Evolutionary conservation across 2,113 vertebrate species (phyloP).

Genomic region (Halcyon senegalensis): DNA sequence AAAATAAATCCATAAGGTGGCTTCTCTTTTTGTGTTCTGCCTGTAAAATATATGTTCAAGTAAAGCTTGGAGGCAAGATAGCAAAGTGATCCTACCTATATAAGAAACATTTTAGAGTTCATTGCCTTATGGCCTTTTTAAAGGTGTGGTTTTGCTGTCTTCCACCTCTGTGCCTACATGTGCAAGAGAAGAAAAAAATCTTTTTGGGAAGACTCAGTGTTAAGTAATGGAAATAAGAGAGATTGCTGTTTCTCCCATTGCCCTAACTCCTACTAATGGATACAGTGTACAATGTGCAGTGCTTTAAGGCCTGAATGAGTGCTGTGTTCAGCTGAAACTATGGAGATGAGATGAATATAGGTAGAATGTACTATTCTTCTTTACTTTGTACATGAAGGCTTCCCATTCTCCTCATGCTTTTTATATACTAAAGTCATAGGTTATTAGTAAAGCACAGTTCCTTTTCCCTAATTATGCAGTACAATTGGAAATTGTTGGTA

Average conservation of each 20-base stretch:
- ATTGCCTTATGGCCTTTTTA: not conserved
- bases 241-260: not conserved
- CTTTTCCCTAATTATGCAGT: conserved; percentile 21
- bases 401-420: not conserved
- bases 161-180: not conserved
- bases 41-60: not conserved
- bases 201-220: not conserved
- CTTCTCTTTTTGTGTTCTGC: not conserved
- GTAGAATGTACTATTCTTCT: not conserved
- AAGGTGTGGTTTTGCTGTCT: not conserved
- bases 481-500: conserved; percentile 44
- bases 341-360: not conserved
- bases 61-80: not conserved
- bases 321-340: not conserved
- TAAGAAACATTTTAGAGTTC: not conserved
- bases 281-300: not conserved
- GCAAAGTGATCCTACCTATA: not conserved
- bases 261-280: not conserved
- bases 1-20: not conserved
- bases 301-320: not conserved
- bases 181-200: not conserved
- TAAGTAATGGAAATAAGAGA: not conserved
- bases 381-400: not conserved
- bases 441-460: not conserved
- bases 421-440: not conserved